phyloP scores from a whole-genome alignment of 2,888 invertebrate genomes.

The Synanthedon vespiformis region DNA sequence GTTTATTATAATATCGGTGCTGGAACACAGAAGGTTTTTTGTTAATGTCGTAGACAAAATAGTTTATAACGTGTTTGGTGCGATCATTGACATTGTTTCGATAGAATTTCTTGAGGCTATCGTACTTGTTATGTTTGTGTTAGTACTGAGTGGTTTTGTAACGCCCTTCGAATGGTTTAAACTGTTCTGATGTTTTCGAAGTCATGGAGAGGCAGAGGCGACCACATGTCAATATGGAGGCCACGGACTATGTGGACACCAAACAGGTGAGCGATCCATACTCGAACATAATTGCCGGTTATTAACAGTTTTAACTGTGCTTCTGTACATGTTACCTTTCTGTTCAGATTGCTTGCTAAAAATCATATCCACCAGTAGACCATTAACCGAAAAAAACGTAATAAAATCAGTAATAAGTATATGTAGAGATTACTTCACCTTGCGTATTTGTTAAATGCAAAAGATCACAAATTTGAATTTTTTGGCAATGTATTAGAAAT shows the following conservation, averaged over 20 bases:
- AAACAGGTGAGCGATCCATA: constrained; percentile 70
- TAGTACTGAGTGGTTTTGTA: constrained; percentile 45
- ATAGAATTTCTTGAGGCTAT: constrained; percentile 52
- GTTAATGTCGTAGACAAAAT: constrained; percentile 24
- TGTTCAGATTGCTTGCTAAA: neutral
- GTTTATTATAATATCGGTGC: constrained; percentile 25
- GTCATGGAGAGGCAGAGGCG: constrained; percentile 62
- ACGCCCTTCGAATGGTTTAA: constrained; percentile 46
- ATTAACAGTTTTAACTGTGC: constrained; percentile 18
- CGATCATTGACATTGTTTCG: constrained; percentile 66
- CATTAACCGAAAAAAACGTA: no score
- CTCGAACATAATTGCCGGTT: constrained; percentile 52
- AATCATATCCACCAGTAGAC: neutral
- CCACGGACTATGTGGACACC: constrained; percentile 72
- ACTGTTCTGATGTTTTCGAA: constrained; percentile 65
- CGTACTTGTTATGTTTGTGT: constrained; percentile 63
- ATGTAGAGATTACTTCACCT: no score
- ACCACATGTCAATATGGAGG: constrained; percentile 73
- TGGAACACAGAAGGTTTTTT: constrained; percentile 13
- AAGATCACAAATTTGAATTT: neutral
- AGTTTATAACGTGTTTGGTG: constrained; percentile 49
- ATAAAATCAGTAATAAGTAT: no score
- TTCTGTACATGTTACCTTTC: neutral
- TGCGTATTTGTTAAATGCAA: neutral
- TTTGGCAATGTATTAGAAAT: constrained; percentile 6